Percentiles rank a stretch among this genome's conserved stretches.
Evolutionary conservation across 2,797 vertebrate species (phyloP).

Genomic region (Scomberomorus guttatus): DNA sequence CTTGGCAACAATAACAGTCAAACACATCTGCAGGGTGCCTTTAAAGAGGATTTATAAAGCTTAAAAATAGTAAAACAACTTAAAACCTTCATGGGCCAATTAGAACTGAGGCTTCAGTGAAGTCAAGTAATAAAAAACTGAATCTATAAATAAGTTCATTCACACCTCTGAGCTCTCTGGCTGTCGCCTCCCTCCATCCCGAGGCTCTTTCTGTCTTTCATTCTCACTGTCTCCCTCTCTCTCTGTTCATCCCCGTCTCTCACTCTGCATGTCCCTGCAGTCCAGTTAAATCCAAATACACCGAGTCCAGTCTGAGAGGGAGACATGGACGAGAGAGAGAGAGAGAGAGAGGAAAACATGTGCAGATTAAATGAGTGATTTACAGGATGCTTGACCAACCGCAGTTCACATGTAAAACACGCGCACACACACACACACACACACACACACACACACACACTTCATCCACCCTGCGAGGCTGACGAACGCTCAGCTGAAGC

Average conservation of each 20-base stretch:
- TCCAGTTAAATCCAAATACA: slow-evolving; percentile 1
- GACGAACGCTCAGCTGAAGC: slow-evolving; percentile 15
- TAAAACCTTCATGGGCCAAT: too few relatives aligned
- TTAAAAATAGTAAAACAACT: too few relatives aligned
- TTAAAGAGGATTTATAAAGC: too few relatives aligned
- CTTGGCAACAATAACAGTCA: too few relatives aligned
- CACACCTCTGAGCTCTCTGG: slow-evolving; percentile 3
- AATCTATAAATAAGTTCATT: slow-evolving; percentile 29
- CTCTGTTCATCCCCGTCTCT: background rate
- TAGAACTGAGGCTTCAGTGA: too few relatives aligned
- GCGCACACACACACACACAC: slow-evolving; percentile 4
- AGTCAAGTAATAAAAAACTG: slow-evolving; percentile 7
- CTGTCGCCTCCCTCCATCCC: background rate
- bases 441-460: background rate
- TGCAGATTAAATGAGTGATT: background rate
- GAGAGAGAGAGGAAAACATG: background rate
- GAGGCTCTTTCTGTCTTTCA: background rate
- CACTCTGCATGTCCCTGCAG: background rate
- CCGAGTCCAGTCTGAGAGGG: background rate
- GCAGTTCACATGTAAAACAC: slow-evolving; percentile 2
- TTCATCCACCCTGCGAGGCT: slow-evolving; percentile 4
- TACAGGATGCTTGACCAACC: background rate
- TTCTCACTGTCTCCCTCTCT: background rate
- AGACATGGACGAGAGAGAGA: background rate
- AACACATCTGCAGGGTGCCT: too few relatives aligned